Percentiles rank a stretch among this genome's conserved stretches.
Conservation (phyloP, 2,113 vertebrate genomes). For the Psilopsiagon aymara region DNA sequence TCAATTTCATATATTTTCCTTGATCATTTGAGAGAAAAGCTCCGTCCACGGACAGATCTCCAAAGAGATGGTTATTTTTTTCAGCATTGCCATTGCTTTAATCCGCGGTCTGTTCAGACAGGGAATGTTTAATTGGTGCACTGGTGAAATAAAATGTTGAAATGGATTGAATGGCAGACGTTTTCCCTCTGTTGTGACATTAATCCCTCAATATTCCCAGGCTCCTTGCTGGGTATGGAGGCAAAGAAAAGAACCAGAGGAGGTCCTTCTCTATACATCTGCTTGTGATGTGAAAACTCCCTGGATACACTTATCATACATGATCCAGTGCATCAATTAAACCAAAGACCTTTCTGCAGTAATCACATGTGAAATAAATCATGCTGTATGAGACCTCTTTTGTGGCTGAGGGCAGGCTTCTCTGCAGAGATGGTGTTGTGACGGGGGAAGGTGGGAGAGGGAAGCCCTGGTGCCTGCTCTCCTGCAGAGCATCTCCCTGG, state of each 20-base stretch:
- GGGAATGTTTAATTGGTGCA: slow-evolving; percentile 72
- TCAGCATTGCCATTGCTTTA: slow-evolving; percentile 35
- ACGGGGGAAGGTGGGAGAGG: not conserved
- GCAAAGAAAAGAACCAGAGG: slow-evolving; percentile 67
- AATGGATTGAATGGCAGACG: slow-evolving; percentile 58
- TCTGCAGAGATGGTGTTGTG: not conserved
- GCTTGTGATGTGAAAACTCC: slow-evolving; percentile 63
- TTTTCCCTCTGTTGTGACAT: slow-evolving; percentile 64
- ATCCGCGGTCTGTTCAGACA: slow-evolving; percentile 36
- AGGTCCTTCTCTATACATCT: slow-evolving; percentile 56
- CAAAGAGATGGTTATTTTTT: slow-evolving; percentile 59
- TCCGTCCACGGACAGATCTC: not conserved
- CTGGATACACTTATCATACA: slow-evolving; percentile 29
- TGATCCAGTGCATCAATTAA: slow-evolving; percentile 57
- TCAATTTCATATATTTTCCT: slow-evolving; percentile 54
- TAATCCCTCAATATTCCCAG: slow-evolving; percentile 64
- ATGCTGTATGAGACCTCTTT: not conserved
- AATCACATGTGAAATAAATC: not conserved
- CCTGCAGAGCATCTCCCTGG: not conserved
- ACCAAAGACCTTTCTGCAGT: slow-evolving; percentile 12
- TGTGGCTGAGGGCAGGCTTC: not conserved
- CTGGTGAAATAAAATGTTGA: slow-evolving; percentile 64
- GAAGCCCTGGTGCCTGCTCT: not conserved
- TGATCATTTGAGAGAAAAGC: slow-evolving; percentile 63
- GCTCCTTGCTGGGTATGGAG: slow-evolving; percentile 54